Evolutionary conservation across 2,797 vertebrate species (phyloP), one percentile per base, ranked within the genome.

Genomic region (Sciurus vulgaris): DNA sequence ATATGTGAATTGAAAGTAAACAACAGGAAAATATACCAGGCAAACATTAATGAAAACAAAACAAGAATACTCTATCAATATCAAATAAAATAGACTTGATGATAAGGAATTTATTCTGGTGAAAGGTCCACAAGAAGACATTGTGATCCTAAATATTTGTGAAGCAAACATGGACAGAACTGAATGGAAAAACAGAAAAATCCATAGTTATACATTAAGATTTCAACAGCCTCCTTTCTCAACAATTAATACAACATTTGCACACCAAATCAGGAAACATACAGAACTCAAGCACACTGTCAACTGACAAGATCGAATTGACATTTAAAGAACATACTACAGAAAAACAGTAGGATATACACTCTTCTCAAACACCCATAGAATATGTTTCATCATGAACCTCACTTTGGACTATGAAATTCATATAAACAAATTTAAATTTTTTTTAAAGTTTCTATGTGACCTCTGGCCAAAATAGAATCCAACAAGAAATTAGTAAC

Each of bases 1-100:
- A 59, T 49, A 73, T 79, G n/a, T 61, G 67, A 35, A 17, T 61
- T 76, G 41, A 86, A 86, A 90, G 33, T 38, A 93, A 86, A 89
- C 65, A 4, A 70, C 44, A 14, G 8, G 13, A 47, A 82, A 35
- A 83, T 7, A 38, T 8, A 33, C 4, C 28, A 77, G 17, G 7
- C 4, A 65, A 70, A 41, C 3, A 85, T 47, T 38, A 95, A 59
- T 20, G 47, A 65, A 84, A 70, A 78, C 22, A 54, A 77, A 63
- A 20, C 41, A 79, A 77, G n/a, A 83, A 38, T 69, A 11, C n/a
- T 69, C 3, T 51, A 41, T 30, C 33, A 51, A 63, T 61, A 69
- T 41, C 72, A 92, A 35, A 77, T 61, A 88, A 61, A 84, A 15
- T 70, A 92, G 85, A 30, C 30, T 76, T 91, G 28, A 83, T 8